A percentile compares a stretch with the other conserved stretches of the same genome.
Evolutionary conservation across 1,140 invertebrate genomes (phyloP).

Genomic region (Telenomus remus): DNA sequence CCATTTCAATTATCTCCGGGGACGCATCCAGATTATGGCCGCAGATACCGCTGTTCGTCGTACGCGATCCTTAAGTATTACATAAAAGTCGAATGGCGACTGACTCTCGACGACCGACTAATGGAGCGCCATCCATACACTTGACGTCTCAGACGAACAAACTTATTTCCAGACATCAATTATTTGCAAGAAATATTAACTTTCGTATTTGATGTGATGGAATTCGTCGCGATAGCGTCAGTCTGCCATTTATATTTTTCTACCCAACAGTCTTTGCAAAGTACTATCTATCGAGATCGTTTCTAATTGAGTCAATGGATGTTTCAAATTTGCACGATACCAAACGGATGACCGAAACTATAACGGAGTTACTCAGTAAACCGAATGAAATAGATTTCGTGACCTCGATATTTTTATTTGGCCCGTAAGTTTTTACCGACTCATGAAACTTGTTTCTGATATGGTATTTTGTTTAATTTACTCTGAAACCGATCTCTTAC

Average conservation of each 20-base stretch:
- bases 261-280: not conserved
- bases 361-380: too few species aligned
- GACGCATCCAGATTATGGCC: conserved; percentile 53
- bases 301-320: not conserved
- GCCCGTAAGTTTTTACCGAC: too few species aligned
- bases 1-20: conserved; percentile 55
- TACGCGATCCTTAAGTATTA: conserved; percentile 25
- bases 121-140: conserved; percentile 3
- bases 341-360: too few species aligned
- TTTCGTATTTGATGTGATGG: too few species aligned
- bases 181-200: conserved; percentile 34
- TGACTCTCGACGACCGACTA: conserved; percentile 7
- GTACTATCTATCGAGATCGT: conserved; percentile 11
- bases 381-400: too few species aligned
- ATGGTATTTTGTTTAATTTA: too few species aligned
- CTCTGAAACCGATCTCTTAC: too few species aligned
- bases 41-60: conserved; percentile 44
- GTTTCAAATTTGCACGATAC: too few species aligned
- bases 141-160: conserved; percentile 41
- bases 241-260: not conserved
- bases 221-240: too few species aligned
- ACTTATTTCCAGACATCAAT: conserved; percentile 36
- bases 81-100: conserved; percentile 44
- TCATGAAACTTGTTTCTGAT: too few species aligned
- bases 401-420: too few species aligned